Evolutionary conservation across 2,888 invertebrate species (phyloP).

Genomic region (Lasius fuliginosus): DNA sequence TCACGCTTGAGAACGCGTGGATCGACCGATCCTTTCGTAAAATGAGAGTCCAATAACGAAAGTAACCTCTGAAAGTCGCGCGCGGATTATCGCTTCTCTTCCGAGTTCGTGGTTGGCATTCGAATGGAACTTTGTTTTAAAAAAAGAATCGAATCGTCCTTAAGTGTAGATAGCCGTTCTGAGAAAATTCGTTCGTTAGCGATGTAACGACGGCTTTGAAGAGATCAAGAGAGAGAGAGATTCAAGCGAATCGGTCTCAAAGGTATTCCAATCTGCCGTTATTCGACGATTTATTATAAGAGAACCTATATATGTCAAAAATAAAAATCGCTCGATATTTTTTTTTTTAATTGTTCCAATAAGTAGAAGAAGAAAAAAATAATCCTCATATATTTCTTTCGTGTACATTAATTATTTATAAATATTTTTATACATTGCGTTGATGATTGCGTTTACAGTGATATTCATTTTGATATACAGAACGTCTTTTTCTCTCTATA

Average conservation of each 20-base stretch:
- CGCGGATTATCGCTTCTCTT: constrained; percentile 70
- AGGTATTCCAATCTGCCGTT: constrained; percentile 37
- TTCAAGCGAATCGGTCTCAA: constrained; percentile 51
- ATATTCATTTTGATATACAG: not conserved
- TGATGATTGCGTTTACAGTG: not conserved
- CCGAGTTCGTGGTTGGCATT: constrained; percentile 49
- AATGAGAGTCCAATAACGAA: constrained; percentile 70
- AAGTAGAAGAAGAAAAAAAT: not conserved
- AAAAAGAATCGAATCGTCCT: constrained; percentile 55
- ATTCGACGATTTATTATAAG: constrained; percentile 21
- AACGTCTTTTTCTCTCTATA: not conserved
- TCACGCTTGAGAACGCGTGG: constrained; percentile 61
- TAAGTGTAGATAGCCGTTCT: constrained; percentile 44
- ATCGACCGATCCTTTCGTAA: constrained; percentile 60
- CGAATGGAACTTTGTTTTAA: constrained; percentile 65
- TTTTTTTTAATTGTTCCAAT: not conserved
- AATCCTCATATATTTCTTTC: not conserved
- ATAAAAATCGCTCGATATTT: not conserved
- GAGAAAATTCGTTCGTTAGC: constrained; percentile 50
- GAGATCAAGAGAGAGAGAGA: constrained; percentile 36
- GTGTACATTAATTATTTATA: not conserved
- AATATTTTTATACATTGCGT: not conserved
- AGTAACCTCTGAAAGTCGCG: constrained; percentile 73
- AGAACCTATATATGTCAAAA: not conserved
- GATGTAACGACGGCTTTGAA: constrained; percentile 41